These are phyloP conservation scores for Porites rus DNA, from an alignment of 92 coral and sea anemone species.

Conservation along the genomic window DNA sequence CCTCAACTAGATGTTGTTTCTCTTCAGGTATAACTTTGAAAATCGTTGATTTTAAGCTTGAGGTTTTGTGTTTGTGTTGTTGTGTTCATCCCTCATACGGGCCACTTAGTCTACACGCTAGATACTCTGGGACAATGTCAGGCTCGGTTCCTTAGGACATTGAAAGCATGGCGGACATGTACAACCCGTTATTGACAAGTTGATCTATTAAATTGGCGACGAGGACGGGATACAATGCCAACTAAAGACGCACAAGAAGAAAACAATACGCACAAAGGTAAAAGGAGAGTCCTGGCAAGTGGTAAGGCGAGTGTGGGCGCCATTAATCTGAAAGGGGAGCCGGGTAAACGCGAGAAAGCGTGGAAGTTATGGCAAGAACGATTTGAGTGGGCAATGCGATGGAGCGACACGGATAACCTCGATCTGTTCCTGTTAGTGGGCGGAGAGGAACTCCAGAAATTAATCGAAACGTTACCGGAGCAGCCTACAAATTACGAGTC, in stretches of 20 bases:
- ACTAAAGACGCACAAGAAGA: too few relatives aligned
- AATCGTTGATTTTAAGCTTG: too few relatives aligned
- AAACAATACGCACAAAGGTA: constrained; percentile 20
- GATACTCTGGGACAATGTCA: constrained; percentile 2
- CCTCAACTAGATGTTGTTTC: too few relatives aligned
- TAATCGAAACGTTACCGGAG: not conserved
- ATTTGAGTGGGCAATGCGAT: constrained; percentile 41
- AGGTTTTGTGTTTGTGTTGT: too few relatives aligned
- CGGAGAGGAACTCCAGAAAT: constrained; percentile 50
- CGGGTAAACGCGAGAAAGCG: not conserved
- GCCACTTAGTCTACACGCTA: not conserved
- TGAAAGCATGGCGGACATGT: not conserved
- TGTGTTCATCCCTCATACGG: too few relatives aligned
- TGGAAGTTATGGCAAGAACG: constrained; percentile 34
- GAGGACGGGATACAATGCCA: too few relatives aligned
- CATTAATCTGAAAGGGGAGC: constrained; percentile 40
- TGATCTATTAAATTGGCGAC: constrained; percentile 26
- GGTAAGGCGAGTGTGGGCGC: constrained; percentile 33
- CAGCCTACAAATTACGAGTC: not conserved
- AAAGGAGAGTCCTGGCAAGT: constrained; percentile 35
- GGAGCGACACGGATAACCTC: constrained; percentile 32
- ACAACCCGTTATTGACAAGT: not conserved
- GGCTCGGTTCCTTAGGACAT: not conserved
- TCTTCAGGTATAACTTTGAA: too few relatives aligned
- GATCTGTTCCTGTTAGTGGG: constrained; percentile 58